Evolutionary conservation across 2,113 vertebrate species (phyloP).

Genomic region (Megaceryle maxima): DNA sequence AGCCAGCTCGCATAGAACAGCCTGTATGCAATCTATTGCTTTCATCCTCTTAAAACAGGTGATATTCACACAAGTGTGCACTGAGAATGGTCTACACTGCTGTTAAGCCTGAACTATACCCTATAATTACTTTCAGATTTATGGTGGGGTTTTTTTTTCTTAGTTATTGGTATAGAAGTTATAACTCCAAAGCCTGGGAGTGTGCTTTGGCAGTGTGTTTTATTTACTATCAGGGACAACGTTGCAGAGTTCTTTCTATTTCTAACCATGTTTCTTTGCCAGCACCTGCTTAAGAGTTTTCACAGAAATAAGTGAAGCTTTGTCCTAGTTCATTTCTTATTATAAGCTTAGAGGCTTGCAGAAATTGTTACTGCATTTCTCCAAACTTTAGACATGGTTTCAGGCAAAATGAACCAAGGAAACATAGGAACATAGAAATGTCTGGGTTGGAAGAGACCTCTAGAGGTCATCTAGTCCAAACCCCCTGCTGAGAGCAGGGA

Average conservation of each 20-base stretch:
- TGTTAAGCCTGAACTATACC: neutral
- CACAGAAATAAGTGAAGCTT: neutral
- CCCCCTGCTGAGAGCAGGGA: too few relatives aligned
- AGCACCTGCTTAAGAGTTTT: neutral
- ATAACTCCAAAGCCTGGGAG: neutral
- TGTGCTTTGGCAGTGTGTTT: neutral
- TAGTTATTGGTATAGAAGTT: neutral
- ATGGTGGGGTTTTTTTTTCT: too few relatives aligned
- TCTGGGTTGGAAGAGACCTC: too few relatives aligned
- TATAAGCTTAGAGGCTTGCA: neutral
- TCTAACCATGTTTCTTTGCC: neutral
- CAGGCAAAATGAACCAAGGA: neutral
- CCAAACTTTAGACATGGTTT: neutral
- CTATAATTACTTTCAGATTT: neutral
- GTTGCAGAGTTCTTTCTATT: neutral
- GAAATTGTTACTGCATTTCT: neutral
- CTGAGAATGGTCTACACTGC: neutral
- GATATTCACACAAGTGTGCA: neutral
- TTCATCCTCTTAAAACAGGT: neutral
- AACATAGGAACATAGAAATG: too few relatives aligned
- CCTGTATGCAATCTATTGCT: neutral
- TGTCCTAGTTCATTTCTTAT: neutral
- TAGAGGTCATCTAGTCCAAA: too few relatives aligned
- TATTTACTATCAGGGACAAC: neutral
- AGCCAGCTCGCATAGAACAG: neutral